Evolutionary conservation across 2,888 invertebrate genomes (phyloP).

Genomic region (Oxytorus armatus): DNA sequence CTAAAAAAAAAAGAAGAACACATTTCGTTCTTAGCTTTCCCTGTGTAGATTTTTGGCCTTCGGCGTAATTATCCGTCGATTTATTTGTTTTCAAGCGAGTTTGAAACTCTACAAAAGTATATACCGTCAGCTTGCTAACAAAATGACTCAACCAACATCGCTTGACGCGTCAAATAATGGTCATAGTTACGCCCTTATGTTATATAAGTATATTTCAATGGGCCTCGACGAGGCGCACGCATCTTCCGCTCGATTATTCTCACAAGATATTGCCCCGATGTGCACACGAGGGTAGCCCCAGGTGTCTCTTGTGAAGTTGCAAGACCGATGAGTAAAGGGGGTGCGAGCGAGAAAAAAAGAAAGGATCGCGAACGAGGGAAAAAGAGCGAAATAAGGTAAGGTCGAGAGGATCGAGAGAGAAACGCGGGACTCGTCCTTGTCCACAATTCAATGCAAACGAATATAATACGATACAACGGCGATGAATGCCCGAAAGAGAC

Average conservation of each 20-base stretch:
- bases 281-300: conserved; percentile 65
- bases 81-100: conserved; percentile 60
- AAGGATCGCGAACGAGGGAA: conserved; percentile 28
- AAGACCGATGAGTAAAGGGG: conserved; percentile 15
- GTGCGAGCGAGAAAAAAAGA: neutral
- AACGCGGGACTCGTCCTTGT: conserved; percentile 65
- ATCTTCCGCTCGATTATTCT: conserved; percentile 64
- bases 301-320: conserved; percentile 64
- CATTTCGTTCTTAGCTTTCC: conserved; percentile 7
- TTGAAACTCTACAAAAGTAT: conserved; percentile 2
- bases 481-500: conserved; percentile 72
- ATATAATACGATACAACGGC: conserved; percentile 75
- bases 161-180: neutral
- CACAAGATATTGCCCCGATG: conserved; percentile 62
- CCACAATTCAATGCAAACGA: conserved; percentile 65
- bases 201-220: neutral
- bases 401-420: conserved; percentile 47
- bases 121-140: neutral
- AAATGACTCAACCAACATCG: neutral
- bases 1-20: conserved; percentile 18
- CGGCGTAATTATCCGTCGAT: conserved; percentile 67
- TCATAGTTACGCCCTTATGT: conserved; percentile 19
- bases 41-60: conserved; percentile 14
- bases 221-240: conserved; percentile 36
- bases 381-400: conserved; percentile 31